Evolutionary conservation across 1,140 invertebrate species (phyloP), one percentile per base, ranked within the genome.

Genomic region (Chironomus striatipennis): DNA sequence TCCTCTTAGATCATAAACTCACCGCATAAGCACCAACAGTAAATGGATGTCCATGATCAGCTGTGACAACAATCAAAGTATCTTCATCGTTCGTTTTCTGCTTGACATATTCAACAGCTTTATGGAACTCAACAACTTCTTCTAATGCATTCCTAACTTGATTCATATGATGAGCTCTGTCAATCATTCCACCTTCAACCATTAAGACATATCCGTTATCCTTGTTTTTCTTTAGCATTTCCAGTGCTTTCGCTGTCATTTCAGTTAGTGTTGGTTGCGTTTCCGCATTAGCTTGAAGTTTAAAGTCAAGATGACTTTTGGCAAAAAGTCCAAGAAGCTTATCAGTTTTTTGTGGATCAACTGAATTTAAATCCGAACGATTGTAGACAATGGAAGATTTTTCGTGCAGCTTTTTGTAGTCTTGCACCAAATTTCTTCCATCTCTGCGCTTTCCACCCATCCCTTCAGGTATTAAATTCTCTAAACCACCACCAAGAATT

Each of bases 181-280:
- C 89, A 64, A 91, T 90, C 73, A 86, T 81, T 3, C 87, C 88
- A 20, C 88, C 90, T 87, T 91, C 90, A 43, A 90, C 87, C 77
- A 91, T 89, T 0, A 91, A 80, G 75, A 90, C 88, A 77, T 83
- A 91, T 7, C 94, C 94, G 57, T 91, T 87, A 0, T 82, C 75
- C n/a, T n/a, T n/a, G 79, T 91, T 88, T 74, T 87, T 88, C 0
- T 85, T 84, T 5, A 96, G 82, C 2, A 95, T 84, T 76, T 90
- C 85, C n/a, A 97, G 90, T 0, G 94, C 93, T 64, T 89, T 87
- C 77, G 86, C 82, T 0, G 91, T 93, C 93, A 96, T 95, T 81
- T 96, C 91, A 20, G 84, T 85, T 1, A 97, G 81, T 5, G 86
- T 85, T 0, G 90, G 90, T 3, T 80, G 77, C 2, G 15, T n/a